These are phyloP conservation scores for Phragmatobia fuliginosa DNA, from an alignment of 2,888 invertebrate genomes.

Conservation along the genomic window DNA sequence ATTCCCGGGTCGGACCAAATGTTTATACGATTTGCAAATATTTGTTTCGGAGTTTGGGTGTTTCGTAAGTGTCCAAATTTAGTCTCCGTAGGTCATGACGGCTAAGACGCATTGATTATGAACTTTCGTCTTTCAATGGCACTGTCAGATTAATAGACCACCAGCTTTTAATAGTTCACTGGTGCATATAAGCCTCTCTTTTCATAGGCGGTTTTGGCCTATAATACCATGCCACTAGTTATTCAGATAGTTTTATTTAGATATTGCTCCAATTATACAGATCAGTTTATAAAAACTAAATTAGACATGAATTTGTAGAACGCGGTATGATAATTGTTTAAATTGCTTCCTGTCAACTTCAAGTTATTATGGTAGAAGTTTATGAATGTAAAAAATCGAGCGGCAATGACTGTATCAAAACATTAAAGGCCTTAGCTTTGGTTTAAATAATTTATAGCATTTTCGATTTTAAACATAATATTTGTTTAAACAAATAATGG, in stretches of 20 bases:
- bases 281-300: neutral
- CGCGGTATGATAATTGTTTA: conserved; percentile 27
- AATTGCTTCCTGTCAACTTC: conserved; percentile 33
- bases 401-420: conserved; percentile 29
- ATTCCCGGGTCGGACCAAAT: too few relatives aligned
- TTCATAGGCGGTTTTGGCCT: too few relatives aligned
- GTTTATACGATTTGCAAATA: too few relatives aligned
- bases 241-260: neutral
- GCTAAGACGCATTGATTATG: too few relatives aligned
- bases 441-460: conserved; percentile 26
- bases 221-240: neutral
- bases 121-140: too few relatives aligned
- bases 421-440: conserved; percentile 29
- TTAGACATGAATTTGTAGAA: conserved; percentile 1
- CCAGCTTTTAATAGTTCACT: too few relatives aligned
- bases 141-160: too few relatives aligned
- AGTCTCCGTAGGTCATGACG: too few relatives aligned
- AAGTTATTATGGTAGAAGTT: conserved; percentile 9
- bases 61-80: too few relatives aligned
- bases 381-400: conserved; percentile 46
- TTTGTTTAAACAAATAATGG: too few relatives aligned
- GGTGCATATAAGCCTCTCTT: too few relatives aligned
- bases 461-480: neutral
- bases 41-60: too few relatives aligned
- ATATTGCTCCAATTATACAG: neutral